Evolutionary conservation across 2,888 invertebrate species (phyloP).

Genomic region (Cheilosia urbana): DNA sequence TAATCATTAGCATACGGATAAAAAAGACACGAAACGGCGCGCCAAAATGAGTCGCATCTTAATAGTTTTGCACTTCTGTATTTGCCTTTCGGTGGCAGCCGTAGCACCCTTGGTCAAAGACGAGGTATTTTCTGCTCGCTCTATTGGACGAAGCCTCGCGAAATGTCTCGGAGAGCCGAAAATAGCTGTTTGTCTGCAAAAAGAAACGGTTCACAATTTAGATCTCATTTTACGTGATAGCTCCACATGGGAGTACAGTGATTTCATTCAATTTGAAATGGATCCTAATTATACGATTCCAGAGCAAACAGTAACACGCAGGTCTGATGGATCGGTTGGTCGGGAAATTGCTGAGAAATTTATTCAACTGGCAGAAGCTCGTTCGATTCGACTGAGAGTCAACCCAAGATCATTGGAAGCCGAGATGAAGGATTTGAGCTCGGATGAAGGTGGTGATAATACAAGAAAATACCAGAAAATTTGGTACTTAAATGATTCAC

Average conservation of each 20-base stretch:
- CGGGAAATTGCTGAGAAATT: conserved; percentile 77
- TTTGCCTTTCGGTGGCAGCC: neutral
- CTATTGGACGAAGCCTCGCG: conserved; percentile 78
- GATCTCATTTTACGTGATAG: conserved; percentile 83
- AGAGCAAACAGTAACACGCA: neutral
- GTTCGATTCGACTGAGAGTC: conserved; percentile 79
- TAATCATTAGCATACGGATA: conserved; percentile 21
- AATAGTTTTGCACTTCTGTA: conserved; percentile 8
- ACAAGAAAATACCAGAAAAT: conserved; percentile 77
- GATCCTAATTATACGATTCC: conserved; percentile 56
- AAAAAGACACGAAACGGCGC: neutral
- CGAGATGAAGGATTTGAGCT: conserved; percentile 29
- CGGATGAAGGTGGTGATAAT: conserved; percentile 80
- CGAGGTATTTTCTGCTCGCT: conserved; percentile 73
- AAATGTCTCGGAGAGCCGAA: conserved; percentile 78
- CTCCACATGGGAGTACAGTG: conserved; percentile 81
- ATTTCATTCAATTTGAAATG: conserved; percentile 79
- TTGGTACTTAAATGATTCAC: conserved; percentile 78
- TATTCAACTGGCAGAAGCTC: conserved; percentile 77
- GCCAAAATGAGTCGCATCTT: conserved; percentile 24
- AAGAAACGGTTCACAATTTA: conserved; percentile 82
- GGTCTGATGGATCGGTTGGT: conserved; percentile 56
- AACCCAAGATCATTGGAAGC: conserved; percentile 25
- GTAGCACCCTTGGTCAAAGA: conserved; percentile 4
- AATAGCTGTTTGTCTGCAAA: conserved; percentile 83